These are phyloP conservation scores for Glandiceps talaboti DNA, from an alignment of 53 echinoderm and acorn worm genomes.

Conservation along the genomic window DNA sequence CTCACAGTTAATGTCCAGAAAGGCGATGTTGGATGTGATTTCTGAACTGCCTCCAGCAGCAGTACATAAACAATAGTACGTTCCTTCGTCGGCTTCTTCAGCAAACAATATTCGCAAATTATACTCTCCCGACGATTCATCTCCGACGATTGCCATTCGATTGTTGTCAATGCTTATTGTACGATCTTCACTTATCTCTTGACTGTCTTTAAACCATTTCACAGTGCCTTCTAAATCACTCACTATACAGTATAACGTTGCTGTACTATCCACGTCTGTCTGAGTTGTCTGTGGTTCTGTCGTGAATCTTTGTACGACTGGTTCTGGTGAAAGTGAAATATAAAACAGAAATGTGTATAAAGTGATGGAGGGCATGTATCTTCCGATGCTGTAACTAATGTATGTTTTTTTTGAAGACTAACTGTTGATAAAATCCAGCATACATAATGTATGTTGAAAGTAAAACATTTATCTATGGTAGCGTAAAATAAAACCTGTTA, in stretches of 20 bases:
- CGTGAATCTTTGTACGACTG: conserved; percentile 37
- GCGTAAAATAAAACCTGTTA: too few relatives aligned
- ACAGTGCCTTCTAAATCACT: neutral
- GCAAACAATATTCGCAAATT: conserved; percentile 49
- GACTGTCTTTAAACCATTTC: neutral
- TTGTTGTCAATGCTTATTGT: conserved; percentile 28
- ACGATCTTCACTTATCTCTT: conserved; percentile 22
- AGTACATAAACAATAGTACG: conserved; percentile 43
- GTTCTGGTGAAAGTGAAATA: neutral
- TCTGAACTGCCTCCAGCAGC: conserved; percentile 28
- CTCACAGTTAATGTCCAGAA: conserved; percentile 42
- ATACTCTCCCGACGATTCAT: conserved; percentile 34
- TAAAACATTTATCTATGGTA: too few relatives aligned
- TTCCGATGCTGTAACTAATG: too few relatives aligned
- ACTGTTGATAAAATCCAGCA: too few relatives aligned
- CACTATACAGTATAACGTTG: neutral
- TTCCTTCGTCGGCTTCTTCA: conserved; percentile 34
- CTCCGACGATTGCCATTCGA: conserved; percentile 46
- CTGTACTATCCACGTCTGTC: conserved; percentile 36
- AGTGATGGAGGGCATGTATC: too few relatives aligned
- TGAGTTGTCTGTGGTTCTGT: conserved; percentile 34
- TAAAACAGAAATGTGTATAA: too few relatives aligned
- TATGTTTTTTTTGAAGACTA: too few relatives aligned
- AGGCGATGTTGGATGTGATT: conserved; percentile 20
- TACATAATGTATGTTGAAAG: too few relatives aligned